These are phyloP conservation scores for Poeciliopsis gracilis DNA, from an alignment of 2,797 vertebrate genomes.

Conservation along the genomic window DNA sequence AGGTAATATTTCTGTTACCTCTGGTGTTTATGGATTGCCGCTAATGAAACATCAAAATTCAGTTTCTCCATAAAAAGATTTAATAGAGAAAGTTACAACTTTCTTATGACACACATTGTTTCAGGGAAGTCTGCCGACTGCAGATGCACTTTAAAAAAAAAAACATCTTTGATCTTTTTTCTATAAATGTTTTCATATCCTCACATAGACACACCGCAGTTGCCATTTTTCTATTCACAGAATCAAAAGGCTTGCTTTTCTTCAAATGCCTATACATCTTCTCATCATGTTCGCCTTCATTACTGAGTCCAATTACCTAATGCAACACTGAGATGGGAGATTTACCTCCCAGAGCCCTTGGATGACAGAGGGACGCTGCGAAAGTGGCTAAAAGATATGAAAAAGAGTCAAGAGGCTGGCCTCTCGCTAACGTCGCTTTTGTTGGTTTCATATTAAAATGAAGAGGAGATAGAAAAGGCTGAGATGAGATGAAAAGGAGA, in stretches of 20 bases:
- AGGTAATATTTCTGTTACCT: background rate
- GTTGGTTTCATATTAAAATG: slow-evolving; percentile 42
- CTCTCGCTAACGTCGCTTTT: slow-evolving; percentile 16
- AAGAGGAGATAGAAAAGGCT: slow-evolving; percentile 21
- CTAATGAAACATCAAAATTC: background rate
- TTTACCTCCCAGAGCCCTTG: slow-evolving; percentile 41
- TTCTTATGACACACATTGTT: background rate
- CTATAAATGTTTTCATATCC: background rate
- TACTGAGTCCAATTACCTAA: slow-evolving; percentile 63
- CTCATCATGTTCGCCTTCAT: slow-evolving; percentile 29
- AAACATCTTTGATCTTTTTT: background rate
- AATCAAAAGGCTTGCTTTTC: background rate
- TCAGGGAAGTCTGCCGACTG: background rate
- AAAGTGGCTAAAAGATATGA: slow-evolving; percentile 21
- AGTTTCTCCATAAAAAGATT: background rate
- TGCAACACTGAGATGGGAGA: slow-evolving; percentile 43
- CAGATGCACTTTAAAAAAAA: no score
- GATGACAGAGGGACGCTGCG: slow-evolving; percentile 25
- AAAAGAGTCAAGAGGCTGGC: slow-evolving; percentile 1
- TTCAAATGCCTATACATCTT: slow-evolving; percentile 2
- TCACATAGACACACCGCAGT: background rate
- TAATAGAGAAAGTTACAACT: background rate
- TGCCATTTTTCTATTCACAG: background rate
- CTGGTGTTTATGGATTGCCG: background rate
- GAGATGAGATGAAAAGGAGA: slow-evolving; percentile 27